phyloP scores from a whole-genome alignment of 2,888 invertebrate species.

The Netelia fuscicornis region DNA sequence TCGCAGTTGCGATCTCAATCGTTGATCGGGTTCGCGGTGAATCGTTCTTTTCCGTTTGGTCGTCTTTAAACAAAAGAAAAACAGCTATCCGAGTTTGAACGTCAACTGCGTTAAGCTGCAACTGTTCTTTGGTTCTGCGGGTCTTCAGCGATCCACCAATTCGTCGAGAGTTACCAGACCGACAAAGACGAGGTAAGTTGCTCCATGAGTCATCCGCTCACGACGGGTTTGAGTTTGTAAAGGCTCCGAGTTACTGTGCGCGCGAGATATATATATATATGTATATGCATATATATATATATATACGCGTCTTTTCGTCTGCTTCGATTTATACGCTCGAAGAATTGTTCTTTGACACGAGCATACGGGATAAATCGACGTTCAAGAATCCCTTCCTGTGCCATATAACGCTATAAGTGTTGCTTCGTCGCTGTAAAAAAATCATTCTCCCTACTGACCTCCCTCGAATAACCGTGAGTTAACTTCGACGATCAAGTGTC shows the following conservation, averaged over 20 bases:
- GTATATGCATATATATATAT: background rate
- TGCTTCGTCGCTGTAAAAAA: slow-evolving; percentile 14
- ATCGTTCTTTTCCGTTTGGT: slow-evolving; percentile 15
- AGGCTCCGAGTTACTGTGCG: background rate
- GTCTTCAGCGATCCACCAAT: slow-evolving; percentile 70
- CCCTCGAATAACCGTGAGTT: background rate
- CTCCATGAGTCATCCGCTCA: slow-evolving; percentile 14
- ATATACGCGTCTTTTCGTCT: background rate
- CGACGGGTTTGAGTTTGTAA: background rate
- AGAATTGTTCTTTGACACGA: slow-evolving; percentile 29
- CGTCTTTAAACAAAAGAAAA: slow-evolving; percentile 20
- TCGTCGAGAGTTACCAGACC: slow-evolving; percentile 63
- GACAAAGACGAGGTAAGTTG: slow-evolving; percentile 64
- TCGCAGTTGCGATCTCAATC: slow-evolving; percentile 8
- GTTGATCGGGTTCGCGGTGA: slow-evolving; percentile 39
- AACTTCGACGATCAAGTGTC: slow-evolving; percentile 21
- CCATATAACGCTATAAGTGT: slow-evolving; percentile 19
- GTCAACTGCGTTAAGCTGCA: slow-evolving; percentile 77
- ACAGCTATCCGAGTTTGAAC: slow-evolving; percentile 46
- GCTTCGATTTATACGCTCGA: slow-evolving; percentile 29
- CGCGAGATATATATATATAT: background rate
- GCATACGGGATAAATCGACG: background rate
- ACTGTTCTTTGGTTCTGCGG: slow-evolving; percentile 81
- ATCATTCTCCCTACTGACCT: slow-evolving; percentile 17
- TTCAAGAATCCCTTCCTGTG: background rate